Evolutionary conservation across 2,797 vertebrate genomes (phyloP).

Genomic region (Cuniculus paca): DNA sequence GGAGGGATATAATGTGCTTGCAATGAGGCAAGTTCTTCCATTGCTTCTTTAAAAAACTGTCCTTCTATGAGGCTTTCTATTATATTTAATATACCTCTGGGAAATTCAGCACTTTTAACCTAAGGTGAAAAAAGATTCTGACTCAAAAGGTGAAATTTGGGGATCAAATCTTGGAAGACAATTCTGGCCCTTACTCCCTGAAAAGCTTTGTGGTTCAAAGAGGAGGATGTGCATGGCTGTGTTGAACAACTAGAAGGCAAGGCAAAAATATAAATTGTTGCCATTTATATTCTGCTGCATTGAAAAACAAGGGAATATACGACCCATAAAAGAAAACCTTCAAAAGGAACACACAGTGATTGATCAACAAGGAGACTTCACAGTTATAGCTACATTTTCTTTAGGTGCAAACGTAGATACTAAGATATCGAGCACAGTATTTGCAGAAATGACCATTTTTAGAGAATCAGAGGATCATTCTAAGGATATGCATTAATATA

Average conservation of each 20-base stretch:
- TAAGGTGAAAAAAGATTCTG: constrained; percentile 78
- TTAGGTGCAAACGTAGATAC: not conserved
- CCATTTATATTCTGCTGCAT: constrained; percentile 21
- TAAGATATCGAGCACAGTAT: not conserved
- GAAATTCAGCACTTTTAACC: constrained; percentile 81
- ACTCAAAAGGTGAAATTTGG: constrained; percentile 59
- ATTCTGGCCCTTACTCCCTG: not conserved
- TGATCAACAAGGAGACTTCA: not conserved
- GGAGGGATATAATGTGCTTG: constrained; percentile 92
- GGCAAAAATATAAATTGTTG: constrained; percentile 17
- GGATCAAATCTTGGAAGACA: not conserved
- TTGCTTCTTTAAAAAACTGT: constrained; percentile 87
- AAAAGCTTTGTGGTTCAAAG: not conserved
- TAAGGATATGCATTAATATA: not conserved
- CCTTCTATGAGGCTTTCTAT: constrained; percentile 89
- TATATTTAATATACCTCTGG: constrained; percentile 75
- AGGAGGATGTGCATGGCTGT: not conserved
- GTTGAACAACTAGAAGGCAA: not conserved
- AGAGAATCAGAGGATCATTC: constrained; percentile 37
- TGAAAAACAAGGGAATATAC: not conserved
- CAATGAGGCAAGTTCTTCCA: constrained; percentile 89
- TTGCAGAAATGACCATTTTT: not conserved
- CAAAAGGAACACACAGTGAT: not conserved
- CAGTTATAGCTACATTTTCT: not conserved
- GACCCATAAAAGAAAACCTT: not conserved